A percentile compares a stretch with the other conserved stretches of the same genome.
Evolutionary conservation across 1,140 invertebrate species (phyloP).

Genomic region (Pogonomyrmex californicus): DNA sequence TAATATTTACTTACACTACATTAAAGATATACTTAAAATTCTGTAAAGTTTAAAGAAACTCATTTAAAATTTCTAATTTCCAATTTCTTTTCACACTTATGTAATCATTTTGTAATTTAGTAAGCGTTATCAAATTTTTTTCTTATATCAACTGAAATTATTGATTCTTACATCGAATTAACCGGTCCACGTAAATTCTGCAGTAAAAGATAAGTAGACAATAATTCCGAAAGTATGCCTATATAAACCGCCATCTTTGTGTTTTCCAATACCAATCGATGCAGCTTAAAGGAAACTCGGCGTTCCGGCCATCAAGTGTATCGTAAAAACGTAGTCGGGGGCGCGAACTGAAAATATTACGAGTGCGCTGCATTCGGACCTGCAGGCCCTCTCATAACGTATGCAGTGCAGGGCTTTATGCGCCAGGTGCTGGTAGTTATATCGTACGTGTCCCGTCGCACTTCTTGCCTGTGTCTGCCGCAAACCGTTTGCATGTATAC

Average conservation of each 20-base stretch:
- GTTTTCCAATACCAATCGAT: slow-evolving; percentile 27
- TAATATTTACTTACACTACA: not conserved
- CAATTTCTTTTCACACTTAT: not conserved
- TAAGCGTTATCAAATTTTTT: not conserved
- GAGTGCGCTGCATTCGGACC: slow-evolving; percentile 64
- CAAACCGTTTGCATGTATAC: slow-evolving; percentile 1
- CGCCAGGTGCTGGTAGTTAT: slow-evolving; percentile 77
- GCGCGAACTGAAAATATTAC: slow-evolving; percentile 61
- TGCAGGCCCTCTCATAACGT: slow-evolving; percentile 71
- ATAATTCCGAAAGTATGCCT: not conserved
- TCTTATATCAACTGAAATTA: not conserved
- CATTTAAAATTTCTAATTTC: not conserved
- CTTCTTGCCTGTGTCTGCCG: slow-evolving; percentile 11
- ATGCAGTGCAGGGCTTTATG: slow-evolving; percentile 74
- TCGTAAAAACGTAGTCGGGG: slow-evolving; percentile 25
- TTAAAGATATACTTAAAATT: not conserved
- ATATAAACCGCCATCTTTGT: slow-evolving; percentile 9
- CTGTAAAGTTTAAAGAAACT: not conserved
- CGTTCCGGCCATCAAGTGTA: slow-evolving; percentile 12
- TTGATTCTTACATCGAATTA: not conserved
- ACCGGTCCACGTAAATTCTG: not conserved
- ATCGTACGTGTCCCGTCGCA: slow-evolving; percentile 67
- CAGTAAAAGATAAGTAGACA: not conserved
- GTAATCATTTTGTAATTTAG: not conserved
- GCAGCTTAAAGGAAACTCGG: not conserved